phyloP scores from a whole-genome alignment of 1,140 invertebrate genomes.

The Atta texana region DNA sequence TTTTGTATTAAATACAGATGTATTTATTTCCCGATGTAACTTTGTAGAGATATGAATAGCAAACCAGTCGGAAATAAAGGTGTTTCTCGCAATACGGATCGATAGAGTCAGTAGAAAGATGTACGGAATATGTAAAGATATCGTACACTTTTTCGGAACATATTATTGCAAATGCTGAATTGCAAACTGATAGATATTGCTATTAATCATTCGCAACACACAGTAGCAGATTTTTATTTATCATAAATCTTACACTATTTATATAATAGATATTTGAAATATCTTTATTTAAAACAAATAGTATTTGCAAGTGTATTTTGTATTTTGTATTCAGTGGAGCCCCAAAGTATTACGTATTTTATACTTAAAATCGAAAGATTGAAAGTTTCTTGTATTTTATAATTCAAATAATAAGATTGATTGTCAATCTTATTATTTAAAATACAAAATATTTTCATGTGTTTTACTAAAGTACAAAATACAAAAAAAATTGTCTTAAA shows the following conservation, averaged over 20 bases:
- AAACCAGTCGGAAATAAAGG: constrained; percentile 51
- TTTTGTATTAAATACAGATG: background rate
- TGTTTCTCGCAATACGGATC: constrained; percentile 34
- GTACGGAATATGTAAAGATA: constrained; percentile 2
- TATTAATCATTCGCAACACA: background rate
- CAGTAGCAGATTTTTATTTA: background rate
- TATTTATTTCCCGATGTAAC: constrained; percentile 19
- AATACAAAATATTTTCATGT: too few relatives aligned
- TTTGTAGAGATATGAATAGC: constrained; percentile 32
- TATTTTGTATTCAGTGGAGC: too few relatives aligned
- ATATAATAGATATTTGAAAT: too few relatives aligned
- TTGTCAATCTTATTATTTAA: too few relatives aligned
- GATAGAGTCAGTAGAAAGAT: constrained; percentile 12
- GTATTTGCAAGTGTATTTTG: too few relatives aligned
- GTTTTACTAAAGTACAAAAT: too few relatives aligned
- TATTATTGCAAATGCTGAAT: background rate
- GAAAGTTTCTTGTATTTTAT: too few relatives aligned
- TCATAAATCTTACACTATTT: background rate
- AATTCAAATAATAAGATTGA: too few relatives aligned
- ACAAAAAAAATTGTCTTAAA: too few relatives aligned
- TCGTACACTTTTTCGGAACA: constrained; percentile 1
- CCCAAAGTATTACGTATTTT: too few relatives aligned
- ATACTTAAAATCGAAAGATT: too few relatives aligned
- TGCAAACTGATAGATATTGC: constrained; percentile 2
- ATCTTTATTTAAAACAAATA: too few relatives aligned